These are phyloP conservation scores for Hemibagrus guttatus DNA, from an alignment of 2,797 vertebrate species.

Conservation along the genomic window DNA sequence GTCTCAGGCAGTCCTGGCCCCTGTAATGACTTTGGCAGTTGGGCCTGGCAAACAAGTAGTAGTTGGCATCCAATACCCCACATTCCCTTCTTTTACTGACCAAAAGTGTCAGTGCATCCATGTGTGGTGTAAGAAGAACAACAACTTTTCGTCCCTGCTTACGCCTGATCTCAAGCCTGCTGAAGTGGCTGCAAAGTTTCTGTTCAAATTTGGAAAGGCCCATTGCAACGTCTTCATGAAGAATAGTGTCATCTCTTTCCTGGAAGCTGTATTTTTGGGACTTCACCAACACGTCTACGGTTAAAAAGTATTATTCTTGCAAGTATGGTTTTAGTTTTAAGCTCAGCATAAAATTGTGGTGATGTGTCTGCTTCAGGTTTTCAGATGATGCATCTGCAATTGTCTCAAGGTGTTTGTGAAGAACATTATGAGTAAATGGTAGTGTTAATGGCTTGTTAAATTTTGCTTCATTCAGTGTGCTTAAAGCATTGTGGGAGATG, in stretches of 20 bases:
- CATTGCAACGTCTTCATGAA: too few relatives aligned
- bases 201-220: too few relatives aligned
- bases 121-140: constrained; percentile 35
- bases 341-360: constrained; percentile 51
- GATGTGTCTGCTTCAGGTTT: constrained; percentile 23
- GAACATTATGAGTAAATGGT: constrained; percentile 45
- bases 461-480: too few relatives aligned
- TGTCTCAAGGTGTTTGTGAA: constrained; percentile 48
- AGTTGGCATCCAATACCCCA: constrained; percentile 38
- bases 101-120: constrained; percentile 41
- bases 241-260: too few relatives aligned
- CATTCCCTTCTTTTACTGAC: too few relatives aligned
- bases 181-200: constrained; percentile 50
- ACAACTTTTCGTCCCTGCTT: constrained; percentile 37
- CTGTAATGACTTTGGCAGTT: constrained; percentile 44
- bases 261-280: too few relatives aligned
- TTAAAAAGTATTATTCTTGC: too few relatives aligned
- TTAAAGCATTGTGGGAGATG: too few relatives aligned
- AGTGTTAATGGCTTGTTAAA: too few relatives aligned
- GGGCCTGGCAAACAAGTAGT: constrained; percentile 49
- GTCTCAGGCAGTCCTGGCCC: constrained; percentile 47
- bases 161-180: constrained; percentile 31
- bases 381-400: constrained; percentile 26
- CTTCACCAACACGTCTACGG: too few relatives aligned
- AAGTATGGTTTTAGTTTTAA: too few relatives aligned